These are phyloP conservation scores for Molossus alvarezi DNA, from an alignment of 2,797 vertebrate genomes.

Conservation along the genomic window DNA sequence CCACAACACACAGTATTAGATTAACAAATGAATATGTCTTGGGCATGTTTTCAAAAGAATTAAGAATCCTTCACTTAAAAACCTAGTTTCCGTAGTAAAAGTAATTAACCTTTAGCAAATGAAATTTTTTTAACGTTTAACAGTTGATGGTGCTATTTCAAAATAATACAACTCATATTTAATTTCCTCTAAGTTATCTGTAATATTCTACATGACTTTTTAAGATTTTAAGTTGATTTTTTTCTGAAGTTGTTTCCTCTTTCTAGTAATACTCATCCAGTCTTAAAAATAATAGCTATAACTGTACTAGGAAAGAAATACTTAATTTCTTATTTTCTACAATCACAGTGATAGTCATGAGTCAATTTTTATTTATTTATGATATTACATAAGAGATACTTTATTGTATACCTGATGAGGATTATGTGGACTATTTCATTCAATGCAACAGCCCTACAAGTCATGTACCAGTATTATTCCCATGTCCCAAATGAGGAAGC, in stretches of 20 bases:
- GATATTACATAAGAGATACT: not conserved
- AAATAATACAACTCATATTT: slow-evolving; percentile 17
- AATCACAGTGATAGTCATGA: not conserved
- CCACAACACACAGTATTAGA: not conserved
- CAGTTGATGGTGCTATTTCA: slow-evolving; percentile 48
- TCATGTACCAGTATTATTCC: not conserved
- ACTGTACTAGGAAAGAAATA: not conserved
- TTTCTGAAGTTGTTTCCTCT: slow-evolving; percentile 55
- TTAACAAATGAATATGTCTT: not conserved
- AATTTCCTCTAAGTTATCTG: slow-evolving; percentile 36
- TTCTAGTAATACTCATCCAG: slow-evolving; percentile 43
- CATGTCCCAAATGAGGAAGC: slow-evolving; percentile 5
- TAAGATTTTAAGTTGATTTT: not conserved
- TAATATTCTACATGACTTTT: slow-evolving; percentile 1
- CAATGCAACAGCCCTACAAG: not conserved
- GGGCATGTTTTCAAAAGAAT: slow-evolving; percentile 56
- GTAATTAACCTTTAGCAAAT: slow-evolving; percentile 76
- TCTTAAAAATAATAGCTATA: slow-evolving; percentile 55
- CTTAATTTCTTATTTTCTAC: slow-evolving; percentile 16
- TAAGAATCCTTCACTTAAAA: slow-evolving; percentile 57
- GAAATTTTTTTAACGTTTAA: slow-evolving; percentile 65
- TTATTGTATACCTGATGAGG: not conserved
- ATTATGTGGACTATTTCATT: not conserved
- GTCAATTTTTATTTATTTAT: not conserved
- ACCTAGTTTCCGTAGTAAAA: slow-evolving; percentile 15